These are phyloP conservation scores for Aleiodes alternator DNA, from an alignment of 2,888 invertebrate species.

Conservation along the genomic window DNA sequence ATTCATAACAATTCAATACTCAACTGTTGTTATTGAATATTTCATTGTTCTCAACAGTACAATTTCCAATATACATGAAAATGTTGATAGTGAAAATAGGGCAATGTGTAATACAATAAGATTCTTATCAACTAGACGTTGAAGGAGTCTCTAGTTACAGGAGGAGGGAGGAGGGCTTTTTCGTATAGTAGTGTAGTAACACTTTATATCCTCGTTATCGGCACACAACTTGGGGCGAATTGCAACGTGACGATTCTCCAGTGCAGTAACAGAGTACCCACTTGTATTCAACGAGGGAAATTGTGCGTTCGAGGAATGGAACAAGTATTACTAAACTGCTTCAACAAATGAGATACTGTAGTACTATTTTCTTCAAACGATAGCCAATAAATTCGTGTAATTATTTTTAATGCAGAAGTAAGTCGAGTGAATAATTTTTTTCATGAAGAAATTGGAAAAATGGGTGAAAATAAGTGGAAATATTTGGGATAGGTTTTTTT, in stretches of 20 bases:
- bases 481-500: too few species aligned
- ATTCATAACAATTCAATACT: slow-evolving; percentile 32
- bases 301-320: slow-evolving; percentile 20
- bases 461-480: too few species aligned
- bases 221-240: slow-evolving; percentile 19
- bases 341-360: slow-evolving; percentile 19
- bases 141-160: slow-evolving; percentile 21
- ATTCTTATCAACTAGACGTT: slow-evolving; percentile 29
- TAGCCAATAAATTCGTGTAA: slow-evolving; percentile 10
- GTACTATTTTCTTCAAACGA: slow-evolving; percentile 1
- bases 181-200: slow-evolving; percentile 26
- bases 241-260: slow-evolving; percentile 32
- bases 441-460: too few species aligned
- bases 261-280: slow-evolving; percentile 17
- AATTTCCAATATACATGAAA: slow-evolving; percentile 7
- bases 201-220: slow-evolving; percentile 36
- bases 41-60: slow-evolving; percentile 7
- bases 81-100: slow-evolving; percentile 29
- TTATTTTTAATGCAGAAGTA: neutral
- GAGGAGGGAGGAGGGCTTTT: neutral
- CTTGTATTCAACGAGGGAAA: slow-evolving; percentile 26
- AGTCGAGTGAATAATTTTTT: too few species aligned
- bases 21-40: slow-evolving; percentile 16
- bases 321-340: slow-evolving; percentile 22
- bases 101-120: slow-evolving; percentile 27